Evolutionary conservation across 37 sponge, comb jelly and placozoan genomes (phyloP).

Genomic region (Ianthella basta): DNA sequence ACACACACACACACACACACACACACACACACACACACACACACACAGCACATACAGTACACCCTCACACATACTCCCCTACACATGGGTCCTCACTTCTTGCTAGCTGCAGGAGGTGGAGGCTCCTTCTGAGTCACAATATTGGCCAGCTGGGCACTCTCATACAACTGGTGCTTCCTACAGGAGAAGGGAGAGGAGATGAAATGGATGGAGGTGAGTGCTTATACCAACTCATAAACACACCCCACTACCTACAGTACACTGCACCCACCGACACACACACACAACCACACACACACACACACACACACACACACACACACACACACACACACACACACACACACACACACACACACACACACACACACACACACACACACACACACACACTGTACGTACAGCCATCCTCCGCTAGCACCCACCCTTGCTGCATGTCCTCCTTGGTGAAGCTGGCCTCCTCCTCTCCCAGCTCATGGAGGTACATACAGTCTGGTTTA

Average conservation of each 20-base stretch:
- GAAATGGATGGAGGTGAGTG: not conserved
- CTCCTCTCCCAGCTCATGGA: conserved; percentile 91
- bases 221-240: not conserved
- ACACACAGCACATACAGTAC: too few species aligned
- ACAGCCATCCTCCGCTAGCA: too few species aligned
- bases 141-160: conserved; percentile 50
- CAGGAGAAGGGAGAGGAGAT: not conserved
- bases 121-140: too few species aligned
- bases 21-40: too few species aligned
- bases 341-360: not conserved
- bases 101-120: too few species aligned
- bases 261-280: not conserved
- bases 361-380: not conserved
- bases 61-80: too few species aligned
- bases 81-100: too few species aligned
- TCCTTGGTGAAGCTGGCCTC: conserved; percentile 96
- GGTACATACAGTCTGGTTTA: conserved; percentile 94
- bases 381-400: not conserved
- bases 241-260: not conserved
- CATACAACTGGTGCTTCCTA: conserved; percentile 80
- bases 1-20: too few species aligned
- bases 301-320: too few species aligned
- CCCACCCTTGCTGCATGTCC: conserved; percentile 91
- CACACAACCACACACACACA: not conserved
- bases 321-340: too few species aligned